phyloP scores from a whole-genome alignment of 2,888 invertebrate genomes.

The Amblyteles armatorius region DNA sequence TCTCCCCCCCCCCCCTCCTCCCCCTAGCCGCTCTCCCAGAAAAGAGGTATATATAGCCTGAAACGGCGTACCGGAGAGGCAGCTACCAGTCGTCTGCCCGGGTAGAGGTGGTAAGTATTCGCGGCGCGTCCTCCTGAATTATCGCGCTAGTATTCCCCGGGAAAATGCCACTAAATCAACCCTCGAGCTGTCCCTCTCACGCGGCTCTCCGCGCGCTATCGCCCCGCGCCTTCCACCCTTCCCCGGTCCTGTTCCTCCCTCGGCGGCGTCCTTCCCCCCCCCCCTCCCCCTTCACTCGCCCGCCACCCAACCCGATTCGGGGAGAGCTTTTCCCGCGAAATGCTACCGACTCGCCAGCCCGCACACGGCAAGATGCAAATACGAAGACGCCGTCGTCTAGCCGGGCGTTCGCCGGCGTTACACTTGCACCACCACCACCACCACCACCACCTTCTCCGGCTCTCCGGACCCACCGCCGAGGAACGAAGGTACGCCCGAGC shows the following conservation, averaged over 20 bases:
- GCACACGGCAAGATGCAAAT: slow-evolving; percentile 71
- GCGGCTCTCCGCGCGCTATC: slow-evolving; percentile 66
- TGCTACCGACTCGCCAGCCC: slow-evolving; percentile 10
- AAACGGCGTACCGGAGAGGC: slow-evolving; percentile 9
- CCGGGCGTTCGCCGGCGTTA: slow-evolving; percentile 56
- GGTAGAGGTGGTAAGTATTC: slow-evolving; percentile 79
- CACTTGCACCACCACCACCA: slow-evolving; percentile 50
- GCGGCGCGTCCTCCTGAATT: slow-evolving; percentile 80
- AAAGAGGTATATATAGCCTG: not conserved
- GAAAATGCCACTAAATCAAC: slow-evolving; percentile 81
- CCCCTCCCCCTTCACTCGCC: slow-evolving; percentile 23
- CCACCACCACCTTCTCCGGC: slow-evolving; percentile 27
- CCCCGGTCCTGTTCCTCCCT: slow-evolving; percentile 36
- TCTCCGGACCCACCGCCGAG: slow-evolving; percentile 7
- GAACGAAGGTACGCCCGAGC: slow-evolving; percentile 33
- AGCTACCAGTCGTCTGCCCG: slow-evolving; percentile 32
- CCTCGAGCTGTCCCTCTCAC: slow-evolving; percentile 73
- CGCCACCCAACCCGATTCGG: not conserved
- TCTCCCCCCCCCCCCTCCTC: not conserved
- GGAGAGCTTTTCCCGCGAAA: slow-evolving; percentile 47
- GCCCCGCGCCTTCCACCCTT: slow-evolving; percentile 56
- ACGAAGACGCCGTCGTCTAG: slow-evolving; percentile 68
- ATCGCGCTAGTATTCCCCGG: slow-evolving; percentile 79
- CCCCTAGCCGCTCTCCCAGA: not conserved
- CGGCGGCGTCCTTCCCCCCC: slow-evolving; percentile 39